A percentile compares a stretch with the other conserved stretches of the same genome.
Evolutionary conservation across 2,113 vertebrate species (phyloP).

Genomic region (Nanorana parkeri): DNA sequence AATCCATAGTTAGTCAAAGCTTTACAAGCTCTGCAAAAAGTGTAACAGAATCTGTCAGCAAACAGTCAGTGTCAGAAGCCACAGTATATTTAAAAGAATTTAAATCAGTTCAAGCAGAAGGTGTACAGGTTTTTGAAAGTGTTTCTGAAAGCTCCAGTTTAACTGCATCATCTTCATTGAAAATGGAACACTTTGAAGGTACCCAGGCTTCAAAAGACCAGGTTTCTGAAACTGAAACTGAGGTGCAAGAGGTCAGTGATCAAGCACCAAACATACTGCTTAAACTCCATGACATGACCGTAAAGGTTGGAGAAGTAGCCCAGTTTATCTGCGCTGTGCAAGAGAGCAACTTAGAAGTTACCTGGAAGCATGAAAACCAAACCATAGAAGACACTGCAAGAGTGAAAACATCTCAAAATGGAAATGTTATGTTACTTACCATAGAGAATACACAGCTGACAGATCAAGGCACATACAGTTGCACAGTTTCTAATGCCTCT

Average conservation of each 20-base stretch:
- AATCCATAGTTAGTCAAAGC: slow-evolving; percentile 83
- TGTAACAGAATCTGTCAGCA: slow-evolving; percentile 69
- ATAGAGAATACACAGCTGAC: slow-evolving; percentile 72
- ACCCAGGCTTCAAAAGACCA: slow-evolving; percentile 62
- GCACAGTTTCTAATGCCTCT: slow-evolving; percentile 73
- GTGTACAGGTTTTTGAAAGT: slow-evolving; percentile 74
- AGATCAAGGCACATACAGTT: slow-evolving; percentile 84
- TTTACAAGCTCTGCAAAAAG: slow-evolving; percentile 76
- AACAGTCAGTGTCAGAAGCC: slow-evolving; percentile 70
- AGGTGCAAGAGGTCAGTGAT: slow-evolving; percentile 49
- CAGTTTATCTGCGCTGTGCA: slow-evolving; percentile 82
- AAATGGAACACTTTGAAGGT: slow-evolving; percentile 56
- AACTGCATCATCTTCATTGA: slow-evolving; percentile 62
- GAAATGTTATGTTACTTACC: slow-evolving; percentile 76
- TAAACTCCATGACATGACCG: slow-evolving; percentile 77
- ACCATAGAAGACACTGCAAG: slow-evolving; percentile 73
- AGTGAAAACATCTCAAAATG: slow-evolving; percentile 73
- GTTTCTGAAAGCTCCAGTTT: slow-evolving; percentile 72
- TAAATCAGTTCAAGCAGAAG: slow-evolving; percentile 70
- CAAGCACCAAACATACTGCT: slow-evolving; percentile 71
- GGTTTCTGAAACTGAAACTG: slow-evolving; percentile 47
- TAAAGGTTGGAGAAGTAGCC: slow-evolving; percentile 74
- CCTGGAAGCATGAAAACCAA: slow-evolving; percentile 80
- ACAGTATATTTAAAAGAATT: slow-evolving; percentile 73
- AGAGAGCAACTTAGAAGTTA: slow-evolving; percentile 72